phyloP scores from a whole-genome alignment of 1,140 invertebrate species.

The Chironomus striatipennis region DNA sequence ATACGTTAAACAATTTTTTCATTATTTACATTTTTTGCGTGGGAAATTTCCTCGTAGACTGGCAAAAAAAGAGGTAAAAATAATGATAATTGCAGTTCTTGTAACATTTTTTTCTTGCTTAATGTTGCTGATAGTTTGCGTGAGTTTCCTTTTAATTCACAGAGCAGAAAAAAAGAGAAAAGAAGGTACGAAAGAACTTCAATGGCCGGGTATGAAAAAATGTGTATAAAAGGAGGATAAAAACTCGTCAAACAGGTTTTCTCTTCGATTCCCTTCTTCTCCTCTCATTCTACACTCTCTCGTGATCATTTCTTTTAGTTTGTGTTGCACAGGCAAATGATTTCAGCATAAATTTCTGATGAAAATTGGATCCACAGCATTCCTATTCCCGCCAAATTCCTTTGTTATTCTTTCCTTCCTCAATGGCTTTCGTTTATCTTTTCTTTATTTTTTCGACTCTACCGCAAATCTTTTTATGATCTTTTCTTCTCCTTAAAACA shows the following conservation, averaged over 20 bases:
- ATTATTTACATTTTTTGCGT: background rate
- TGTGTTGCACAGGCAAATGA: background rate
- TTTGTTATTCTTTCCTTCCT: background rate
- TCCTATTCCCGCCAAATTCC: constrained; percentile 8
- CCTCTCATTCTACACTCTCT: too few species aligned
- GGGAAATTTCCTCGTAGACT: background rate
- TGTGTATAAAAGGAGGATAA: constrained; percentile 14
- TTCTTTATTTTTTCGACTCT: too few species aligned
- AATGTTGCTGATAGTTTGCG: background rate
- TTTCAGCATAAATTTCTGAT: constrained; percentile 4
- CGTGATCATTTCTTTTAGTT: background rate
- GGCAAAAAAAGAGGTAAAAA: background rate
- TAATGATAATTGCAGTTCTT: background rate
- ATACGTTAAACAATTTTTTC: background rate
- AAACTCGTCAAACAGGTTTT: constrained; percentile 7
- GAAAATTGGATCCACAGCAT: background rate
- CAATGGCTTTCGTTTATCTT: background rate
- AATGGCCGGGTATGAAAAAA: background rate
- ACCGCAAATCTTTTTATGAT: too few species aligned
- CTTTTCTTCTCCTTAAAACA: too few species aligned
- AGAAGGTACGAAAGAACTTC: background rate
- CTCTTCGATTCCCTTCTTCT: background rate
- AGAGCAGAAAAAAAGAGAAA: background rate
- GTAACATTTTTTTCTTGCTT: background rate
- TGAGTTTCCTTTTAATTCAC: constrained; percentile 7